These are phyloP conservation scores for Chironomus striatipennis DNA, from an alignment of 1,140 invertebrate genomes.

Conservation along the genomic window DNA sequence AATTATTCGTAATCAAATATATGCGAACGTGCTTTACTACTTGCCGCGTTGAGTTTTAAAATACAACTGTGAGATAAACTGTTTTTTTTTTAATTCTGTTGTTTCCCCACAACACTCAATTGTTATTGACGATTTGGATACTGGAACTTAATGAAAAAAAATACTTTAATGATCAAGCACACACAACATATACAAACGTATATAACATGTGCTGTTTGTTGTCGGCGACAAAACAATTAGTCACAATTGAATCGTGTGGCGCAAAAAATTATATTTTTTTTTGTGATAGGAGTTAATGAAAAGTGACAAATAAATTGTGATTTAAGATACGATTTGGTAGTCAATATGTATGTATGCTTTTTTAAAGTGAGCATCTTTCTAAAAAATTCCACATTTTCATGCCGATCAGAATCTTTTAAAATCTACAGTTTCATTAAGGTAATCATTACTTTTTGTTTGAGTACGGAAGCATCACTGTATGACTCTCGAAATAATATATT, in stretches of 20 bases:
- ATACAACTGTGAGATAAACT: background rate
- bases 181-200: too few relatives aligned
- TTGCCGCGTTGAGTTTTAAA: background rate
- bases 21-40: background rate
- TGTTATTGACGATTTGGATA: too few relatives aligned
- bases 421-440: background rate
- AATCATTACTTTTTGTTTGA: background rate
- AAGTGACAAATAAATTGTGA: background rate
- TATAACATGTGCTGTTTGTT: too few relatives aligned
- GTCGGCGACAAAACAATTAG: background rate
- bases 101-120: too few relatives aligned
- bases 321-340: too few relatives aligned
- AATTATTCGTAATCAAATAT: background rate
- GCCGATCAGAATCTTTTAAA: too few relatives aligned
- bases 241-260: conserved; percentile 1
- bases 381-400: too few relatives aligned
- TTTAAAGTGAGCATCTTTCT: too few relatives aligned
- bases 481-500: background rate
- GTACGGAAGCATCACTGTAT: background rate
- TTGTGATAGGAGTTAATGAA: background rate
- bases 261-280: background rate
- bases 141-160: too few relatives aligned
- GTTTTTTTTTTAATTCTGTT: too few relatives aligned
- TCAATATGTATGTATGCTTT: too few relatives aligned
- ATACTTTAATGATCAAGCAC: too few relatives aligned